phyloP scores from a whole-genome alignment of 2,113 vertebrate species.

The Chaetura pelagica region DNA sequence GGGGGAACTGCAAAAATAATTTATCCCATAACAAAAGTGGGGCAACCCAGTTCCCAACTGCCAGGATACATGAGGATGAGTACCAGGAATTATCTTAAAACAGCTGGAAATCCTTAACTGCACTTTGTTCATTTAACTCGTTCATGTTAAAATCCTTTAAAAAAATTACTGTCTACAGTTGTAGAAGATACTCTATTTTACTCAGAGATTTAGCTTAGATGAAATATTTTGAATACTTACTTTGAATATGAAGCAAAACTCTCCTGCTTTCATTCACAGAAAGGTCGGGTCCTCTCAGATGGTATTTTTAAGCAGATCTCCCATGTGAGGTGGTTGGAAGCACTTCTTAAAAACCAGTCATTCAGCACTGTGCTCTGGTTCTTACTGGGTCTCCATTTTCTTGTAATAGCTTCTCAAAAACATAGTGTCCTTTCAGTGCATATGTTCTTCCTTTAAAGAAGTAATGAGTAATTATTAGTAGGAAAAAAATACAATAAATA shows the following conservation, averaged over 20 bases:
- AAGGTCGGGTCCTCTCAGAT: not conserved
- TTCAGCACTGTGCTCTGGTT: not conserved
- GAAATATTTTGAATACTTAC: conserved; percentile 35
- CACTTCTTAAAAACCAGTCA: not conserved
- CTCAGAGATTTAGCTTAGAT: not conserved
- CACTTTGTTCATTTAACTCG: not conserved
- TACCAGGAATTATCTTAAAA: not conserved
- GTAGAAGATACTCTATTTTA: not conserved
- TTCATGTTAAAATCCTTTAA: not conserved
- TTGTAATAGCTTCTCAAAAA: not conserved
- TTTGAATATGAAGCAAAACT: conserved; percentile 29
- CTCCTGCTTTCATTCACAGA: conserved; percentile 19
- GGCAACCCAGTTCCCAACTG: not conserved
- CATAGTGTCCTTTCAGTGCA: not conserved
- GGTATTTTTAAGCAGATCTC: not conserved
- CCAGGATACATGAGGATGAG: not conserved
- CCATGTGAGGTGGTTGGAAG: not conserved
- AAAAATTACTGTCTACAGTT: not conserved
- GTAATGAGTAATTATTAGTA: not conserved
- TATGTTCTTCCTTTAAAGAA: not conserved
- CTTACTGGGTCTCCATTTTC: not conserved
- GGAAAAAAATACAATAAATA: not conserved
- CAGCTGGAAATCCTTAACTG: not conserved
- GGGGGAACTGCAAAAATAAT: not conserved
- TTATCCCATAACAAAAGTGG: not conserved